Base-by-base conservation (phyloP, 2,888 invertebrate species). In the Serripes groenlandicus region DNA sequence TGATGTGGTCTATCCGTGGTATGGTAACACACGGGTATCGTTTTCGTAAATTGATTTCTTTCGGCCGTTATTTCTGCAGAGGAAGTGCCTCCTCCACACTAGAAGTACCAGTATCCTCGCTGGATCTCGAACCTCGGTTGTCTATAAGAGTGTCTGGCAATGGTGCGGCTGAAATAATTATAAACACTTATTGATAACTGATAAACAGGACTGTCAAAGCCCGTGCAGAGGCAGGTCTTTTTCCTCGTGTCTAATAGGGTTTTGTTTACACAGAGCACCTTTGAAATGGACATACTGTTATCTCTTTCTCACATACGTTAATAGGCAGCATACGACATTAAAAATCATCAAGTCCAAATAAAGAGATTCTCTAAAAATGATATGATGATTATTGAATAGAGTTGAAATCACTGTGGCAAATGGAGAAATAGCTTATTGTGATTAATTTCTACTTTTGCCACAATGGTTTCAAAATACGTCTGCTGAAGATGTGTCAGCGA, bases 131-230 rank as follows among this genome's bases (percentile, higher is more conserved):
- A 49, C 21, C 49, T 1, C 49, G 49, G 2, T 49, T 49, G 2
- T 62, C 34, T n/a, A 62, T n/a, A 34, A 62, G 34, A 62, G 34
- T 62, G 62, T 62, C 62, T 62, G 62, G 62, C 62, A 62, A 62
- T 30, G 62, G 62, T 30, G 62, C 32, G 21, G 62, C 62, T 62
- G 62, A n/a, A 34, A 62, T 34, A 11, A 3, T 11, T 56, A 26
- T 11, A n/a, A 26, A 1, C 21, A 56, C 18, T 3, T 21, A 56
- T 2, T 3, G 1, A 3, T n/a, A 11, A 1, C 11, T 3, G 21
- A 26, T 56, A 2, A 56, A 26, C 18, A n/a, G 4, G 56, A 1
- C 1, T 15, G 1, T 56, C 23, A 26, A 56, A 3, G 2, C 1
- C 21, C 23, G 9, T n/a, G n/a, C 5, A n/a, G 11, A 26, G 23